Evolutionary conservation across 2,888 invertebrate genomes (phyloP), one percentile per base, ranked within the genome.

Genomic region (Thereva nobilitata): DNA sequence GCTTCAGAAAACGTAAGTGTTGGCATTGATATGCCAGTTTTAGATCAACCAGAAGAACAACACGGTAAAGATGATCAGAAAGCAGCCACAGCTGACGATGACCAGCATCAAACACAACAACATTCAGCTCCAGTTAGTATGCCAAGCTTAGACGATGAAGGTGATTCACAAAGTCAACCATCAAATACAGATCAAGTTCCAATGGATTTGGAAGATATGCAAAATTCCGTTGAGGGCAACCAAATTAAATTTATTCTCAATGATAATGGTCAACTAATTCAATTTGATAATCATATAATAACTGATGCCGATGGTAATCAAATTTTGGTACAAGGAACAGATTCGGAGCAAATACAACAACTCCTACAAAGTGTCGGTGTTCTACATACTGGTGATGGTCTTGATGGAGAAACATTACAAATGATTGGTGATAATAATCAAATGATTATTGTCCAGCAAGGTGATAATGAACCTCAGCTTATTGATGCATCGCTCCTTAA

Each of bases 171-270:
- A 67, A 71, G 67, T 63, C 71, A 71, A 44, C 70, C 71, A 10
- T 72, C 69, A 6, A 71, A 69, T 52, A 72, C 71, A 2, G 75
- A 75, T 66, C 80, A 79, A 65, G 80, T 80, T 35, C 75, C 80
- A 64, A 80, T 81, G 81, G 81, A 81, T 68, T 67, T 81, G 61
- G 81, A 81, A 67, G 79, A 80, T 40, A 79, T 81, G 77, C 81
- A 82, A 71, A 79, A 81, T 4, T 80, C 80, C 68, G 81, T 80
- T 3, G 81, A 81, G 59, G 76, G 79, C 12, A 78, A 80, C 38
- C 81, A 81, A 75, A 81, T 81, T 41, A 81, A 82, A 73, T 82
- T 81, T 49, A 82, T 81, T 69, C 75, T 81, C 38, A 82, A 81
- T 66, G 81, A 81, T 70, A 81, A 80, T 66, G 81, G 81, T 0